These are phyloP conservation scores for Netelia virgata DNA, from an alignment of 2,888 invertebrate genomes.

Conservation along the genomic window DNA sequence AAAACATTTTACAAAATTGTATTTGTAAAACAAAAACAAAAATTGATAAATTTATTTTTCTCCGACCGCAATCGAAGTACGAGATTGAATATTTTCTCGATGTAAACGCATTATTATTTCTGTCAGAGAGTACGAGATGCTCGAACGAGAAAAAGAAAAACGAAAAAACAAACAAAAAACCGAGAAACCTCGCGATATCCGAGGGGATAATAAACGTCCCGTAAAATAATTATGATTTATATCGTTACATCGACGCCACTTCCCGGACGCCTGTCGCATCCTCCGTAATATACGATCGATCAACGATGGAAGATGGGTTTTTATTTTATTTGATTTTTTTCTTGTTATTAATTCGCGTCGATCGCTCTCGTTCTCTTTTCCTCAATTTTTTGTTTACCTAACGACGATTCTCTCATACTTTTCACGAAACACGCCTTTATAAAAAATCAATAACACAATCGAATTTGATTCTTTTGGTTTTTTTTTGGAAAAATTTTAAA, in stretches of 20 bases:
- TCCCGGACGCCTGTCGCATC: conserved; percentile 67
- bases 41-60: background rate
- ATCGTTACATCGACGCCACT: conserved; percentile 68
- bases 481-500: too few relatives aligned
- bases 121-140: background rate
- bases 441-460: too few relatives aligned
- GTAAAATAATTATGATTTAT: conserved; percentile 73
- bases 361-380: background rate
- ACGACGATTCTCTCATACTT: too few relatives aligned
- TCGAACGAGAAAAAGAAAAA: background rate
- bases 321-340: conserved; percentile 24
- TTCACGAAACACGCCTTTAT: too few relatives aligned
- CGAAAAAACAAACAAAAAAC: conserved; percentile 19
- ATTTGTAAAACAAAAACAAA: background rate
- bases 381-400: background rate
- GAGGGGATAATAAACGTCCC: conserved; percentile 69
- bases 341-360: conserved; percentile 28
- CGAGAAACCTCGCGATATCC: conserved; percentile 27
- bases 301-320: background rate
- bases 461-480: too few relatives aligned
- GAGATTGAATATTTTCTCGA: background rate
- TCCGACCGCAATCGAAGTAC: background rate
- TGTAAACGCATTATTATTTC: too few relatives aligned
- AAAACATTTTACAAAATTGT: background rate
- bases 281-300: conserved; percentile 69